These are phyloP conservation scores for Brachyopa scutellaris DNA, from an alignment of 2,888 invertebrate genomes.

Conservation along the genomic window DNA sequence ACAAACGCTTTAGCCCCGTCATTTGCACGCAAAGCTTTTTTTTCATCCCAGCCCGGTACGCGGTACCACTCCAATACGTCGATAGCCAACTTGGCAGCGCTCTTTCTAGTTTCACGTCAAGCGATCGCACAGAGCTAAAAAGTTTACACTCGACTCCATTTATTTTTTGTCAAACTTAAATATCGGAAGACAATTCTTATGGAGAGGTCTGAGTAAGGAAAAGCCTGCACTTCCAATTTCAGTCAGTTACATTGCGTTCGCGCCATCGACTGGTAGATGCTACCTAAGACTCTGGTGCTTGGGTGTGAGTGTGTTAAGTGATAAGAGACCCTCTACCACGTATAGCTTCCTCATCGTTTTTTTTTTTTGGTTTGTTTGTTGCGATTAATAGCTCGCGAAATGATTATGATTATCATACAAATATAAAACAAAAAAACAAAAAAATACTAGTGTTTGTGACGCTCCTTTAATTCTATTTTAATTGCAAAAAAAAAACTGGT, in stretches of 20 bases:
- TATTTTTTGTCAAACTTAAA: slow-evolving; percentile 23
- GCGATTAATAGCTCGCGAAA: slow-evolving; percentile 10
- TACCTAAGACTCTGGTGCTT: slow-evolving; percentile 21
- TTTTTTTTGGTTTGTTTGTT: not conserved
- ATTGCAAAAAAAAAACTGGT: slow-evolving; percentile 30
- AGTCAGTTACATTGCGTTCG: slow-evolving; percentile 68
- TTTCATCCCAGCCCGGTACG: not conserved
- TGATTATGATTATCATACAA: slow-evolving; percentile 49
- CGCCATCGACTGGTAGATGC: slow-evolving; percentile 57
- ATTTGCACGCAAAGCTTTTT: slow-evolving; percentile 35
- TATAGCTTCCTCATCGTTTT: not conserved
- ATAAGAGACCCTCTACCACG: slow-evolving; percentile 11
- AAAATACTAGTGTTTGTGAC: slow-evolving; percentile 39
- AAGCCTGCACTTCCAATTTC: slow-evolving; percentile 31
- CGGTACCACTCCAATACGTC: not conserved
- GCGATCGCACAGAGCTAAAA: slow-evolving; percentile 46
- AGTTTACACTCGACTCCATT: slow-evolving; percentile 30
- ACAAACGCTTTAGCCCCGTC: not conserved
- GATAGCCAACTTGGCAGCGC: slow-evolving; percentile 55
- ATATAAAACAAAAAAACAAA: not conserved
- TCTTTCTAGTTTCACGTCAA: slow-evolving; percentile 30
- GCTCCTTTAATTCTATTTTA: slow-evolving; percentile 8
- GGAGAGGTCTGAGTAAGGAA: slow-evolving; percentile 35
- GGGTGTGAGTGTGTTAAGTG: not conserved
- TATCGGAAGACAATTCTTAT: slow-evolving; percentile 44